Base-by-base conservation (phyloP, 2,888 invertebrate genomes). In the Pinctada fucata region DNA sequence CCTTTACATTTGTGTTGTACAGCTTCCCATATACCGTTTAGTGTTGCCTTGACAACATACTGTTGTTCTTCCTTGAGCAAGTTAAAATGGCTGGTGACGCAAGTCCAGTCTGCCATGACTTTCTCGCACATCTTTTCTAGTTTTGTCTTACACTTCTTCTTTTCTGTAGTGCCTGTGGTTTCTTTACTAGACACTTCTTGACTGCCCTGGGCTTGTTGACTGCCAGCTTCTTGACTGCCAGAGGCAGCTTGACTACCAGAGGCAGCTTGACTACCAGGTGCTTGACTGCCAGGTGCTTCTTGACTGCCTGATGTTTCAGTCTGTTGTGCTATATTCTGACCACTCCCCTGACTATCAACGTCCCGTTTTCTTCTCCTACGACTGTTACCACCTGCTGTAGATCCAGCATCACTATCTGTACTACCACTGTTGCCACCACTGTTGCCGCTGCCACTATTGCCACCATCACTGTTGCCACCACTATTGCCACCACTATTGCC, bases 61-160 rank as follows among this genome's bases (percentile, higher is more conserved):
- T 31, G 16, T 31, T 50, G 52, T 31, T 71, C 71, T 71, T 71
- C 52, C 5, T 45, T 52, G 2, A 71, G 13, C 2, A 31, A 52
- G 5, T 51, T 48, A n/a, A 71, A 45, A 71, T 31, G 45, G 3
- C 13, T 51, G 4, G 16, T 5, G 16, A 71, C 51, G 16, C 71
- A 71, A 5, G 50, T 51, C 71, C 71, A 71, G n/a, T 71, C 51
- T 52, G n/a, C 31, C 8, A 16, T 6, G 3, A 49, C 71, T 45
- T 51, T 71, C 5, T 71, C 71, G 52, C 71, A 71, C 71, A 71
- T 48, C 52, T 16, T 71, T 16, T 71, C n/a, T 51, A 71, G 51
- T 49, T 71, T 71, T 71, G 71, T 71, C 31, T 71, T 71, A 52
- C 71, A 71, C 16, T 67, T 67, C 45, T 31, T 45, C 66, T 66